Evolutionary conservation across 2,797 vertebrate species (phyloP), one percentile per base, ranked within the genome.

Genomic region (Pseudochaenichthys georgianus): DNA sequence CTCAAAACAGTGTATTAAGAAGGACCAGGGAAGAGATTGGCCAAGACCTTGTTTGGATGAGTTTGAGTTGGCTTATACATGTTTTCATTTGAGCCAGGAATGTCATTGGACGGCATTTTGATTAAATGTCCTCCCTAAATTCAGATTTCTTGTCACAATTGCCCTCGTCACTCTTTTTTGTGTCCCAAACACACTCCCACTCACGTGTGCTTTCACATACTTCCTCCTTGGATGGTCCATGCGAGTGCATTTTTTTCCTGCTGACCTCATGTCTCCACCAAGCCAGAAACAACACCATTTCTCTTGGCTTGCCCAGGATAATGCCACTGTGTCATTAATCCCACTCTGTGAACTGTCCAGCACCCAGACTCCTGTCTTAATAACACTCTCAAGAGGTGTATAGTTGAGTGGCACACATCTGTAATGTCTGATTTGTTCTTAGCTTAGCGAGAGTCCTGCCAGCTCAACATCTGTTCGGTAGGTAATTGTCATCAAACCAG

Each of bases 201-300:
- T 31, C 62, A 64, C 75, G 64, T 82, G 68, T 55, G 13, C 73
- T 70, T 84, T 75, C 84, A 75, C 73, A 81, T 57, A 78, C 79
- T 89, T 88, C 83, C 89, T 90, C 75, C 81, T 82, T 90, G 82
- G 85, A 88, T 88, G 88, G 78, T 93, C 86, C 85, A 86, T 91
- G 87, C 84, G 84, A 91, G 84, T 76, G 88, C 64, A 95, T n/a
- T 94, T 90, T 94, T 94, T 95, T 87, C 86, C 64, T 63, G 82
- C 92, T 95, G 93, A 96, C 94, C 87, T 95, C 90, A 95, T 87
- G 90, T 94, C 93, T 93, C 81, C 64, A 69, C 80, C 72, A 69
- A 82, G 88, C 91, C 92, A 94, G 89, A 95, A 93, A 91, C 82
- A 89, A 93, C 91, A 91, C 61, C 42, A 78, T 75, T 77, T 58